phyloP scores from a whole-genome alignment of 2,797 vertebrate genomes.

The Falco columbarius region DNA sequence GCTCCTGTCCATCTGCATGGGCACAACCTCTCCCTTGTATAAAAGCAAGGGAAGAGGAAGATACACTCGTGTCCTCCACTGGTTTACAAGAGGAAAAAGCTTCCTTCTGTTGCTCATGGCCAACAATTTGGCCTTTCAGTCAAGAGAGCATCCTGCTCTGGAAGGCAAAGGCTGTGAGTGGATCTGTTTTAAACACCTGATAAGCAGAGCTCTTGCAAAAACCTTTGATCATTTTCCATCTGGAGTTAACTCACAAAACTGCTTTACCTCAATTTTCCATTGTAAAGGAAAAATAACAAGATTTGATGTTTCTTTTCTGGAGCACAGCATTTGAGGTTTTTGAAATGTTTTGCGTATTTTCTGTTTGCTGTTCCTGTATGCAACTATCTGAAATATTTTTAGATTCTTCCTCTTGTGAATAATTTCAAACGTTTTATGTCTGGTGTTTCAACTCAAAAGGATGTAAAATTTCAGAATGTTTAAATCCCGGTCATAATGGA shows the following conservation, averaged over 20 bases:
- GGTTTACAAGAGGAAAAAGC: neutral
- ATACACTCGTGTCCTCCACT: fast-evolving
- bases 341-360: neutral
- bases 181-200: neutral
- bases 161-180: neutral
- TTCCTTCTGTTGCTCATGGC: neutral
- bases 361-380: neutral
- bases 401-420: neutral
- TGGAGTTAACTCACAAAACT: neutral
- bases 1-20: neutral
- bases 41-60: neutral
- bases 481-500: neutral
- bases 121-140: neutral
- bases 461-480: neutral
- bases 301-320: neutral
- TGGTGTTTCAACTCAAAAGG: slow-evolving; percentile 16
- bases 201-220: neutral
- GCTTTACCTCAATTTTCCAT: neutral
- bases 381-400: slow-evolving; percentile 16
- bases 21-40: neutral
- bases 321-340: neutral
- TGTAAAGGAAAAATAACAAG: neutral
- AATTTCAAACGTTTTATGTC: neutral
- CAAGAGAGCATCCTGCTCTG: neutral
- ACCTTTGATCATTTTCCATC: neutral